Base-by-base conservation (phyloP, 2,797 vertebrate genomes). In the Pitangus sulphuratus region DNA sequence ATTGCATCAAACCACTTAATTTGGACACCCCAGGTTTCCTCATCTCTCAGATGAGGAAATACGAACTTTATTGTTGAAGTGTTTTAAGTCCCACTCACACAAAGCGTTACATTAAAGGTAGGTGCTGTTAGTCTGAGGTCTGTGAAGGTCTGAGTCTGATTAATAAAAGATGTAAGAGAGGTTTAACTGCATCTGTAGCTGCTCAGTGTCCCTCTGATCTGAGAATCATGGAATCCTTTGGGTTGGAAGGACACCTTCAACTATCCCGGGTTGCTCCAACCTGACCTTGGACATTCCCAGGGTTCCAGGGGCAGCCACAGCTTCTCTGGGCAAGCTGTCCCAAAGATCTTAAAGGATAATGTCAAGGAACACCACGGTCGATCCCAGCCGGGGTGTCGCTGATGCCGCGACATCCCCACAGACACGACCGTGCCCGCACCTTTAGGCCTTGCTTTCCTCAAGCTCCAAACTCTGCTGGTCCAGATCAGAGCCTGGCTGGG, bases 261-360 rank as follows among this genome's bases (percentile, higher is more conserved):
- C 33, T 11, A 22, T 3, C 11, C 44, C 44, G 44, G 7, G 16
- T 0, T 17, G 25, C 21, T 65, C 60, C 61, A 58, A 2, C 28
- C 62, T 7, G 22, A 3, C 28, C 35, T 51, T 15, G 33, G 19
- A 11, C 10, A 5, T 39, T 28, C 12, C 28, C 71, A 68, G 39
- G 54, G 28, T 51, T 16, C 26, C 48, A 6, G 22, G 12, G 4
- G 3, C 39, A 53, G n/a, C 37, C n/a, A 1, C 1, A 1, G 71
- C 6, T 45, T 2, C 39, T 9, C 39, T 30, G 33, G n/a, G 3
- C 4, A 24, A 20, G 10, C 19, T 30, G 4, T 13, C 24, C 39
- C 62, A 25, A 20, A 30, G 6, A 2, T 12, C 26, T 24, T 1
- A 5, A n/a, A 60, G 40, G 25, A 12, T 0, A 1, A 6, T 1